Evolutionary conservation across 2,888 invertebrate genomes (phyloP), one percentile per base, ranked within the genome.

Genomic region (Amiota mariae): DNA sequence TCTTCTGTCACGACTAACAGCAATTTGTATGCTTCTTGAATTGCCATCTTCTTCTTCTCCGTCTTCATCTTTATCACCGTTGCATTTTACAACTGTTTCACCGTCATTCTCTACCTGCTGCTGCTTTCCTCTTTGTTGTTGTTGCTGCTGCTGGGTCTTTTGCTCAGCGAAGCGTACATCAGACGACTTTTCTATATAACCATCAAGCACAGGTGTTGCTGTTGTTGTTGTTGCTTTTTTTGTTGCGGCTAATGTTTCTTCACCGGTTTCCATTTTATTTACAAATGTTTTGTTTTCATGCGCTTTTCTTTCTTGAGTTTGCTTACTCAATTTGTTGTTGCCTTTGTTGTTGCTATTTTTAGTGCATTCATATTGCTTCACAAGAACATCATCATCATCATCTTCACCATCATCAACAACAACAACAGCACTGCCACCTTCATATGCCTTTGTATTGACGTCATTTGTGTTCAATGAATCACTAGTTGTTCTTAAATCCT

Each of bases 291-390:
- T 36, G 57, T 51, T 64, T 70, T 54, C 68, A 56, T 51, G 24
- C 11, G 47, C n/a, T 61, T 63, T 54, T 15, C 54, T 54, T 54
- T n/a, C 13, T 54, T n/a, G 54, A n/a, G n/a, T 48, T 15, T 12
- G 24, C 46, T 56, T 57, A 18, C 72, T 11, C 51, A 49, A 20
- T 36, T 71, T 57, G 64, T 64, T 75, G 59, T 66, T 66, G 15
- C 13, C 54, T 18, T 48, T 61, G 68, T 70, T 54, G 10, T 20
- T 64, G 72, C 71, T 76, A 76, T 74, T 74, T 74, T 74, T 74
- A 73, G 72, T 76, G 79, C 80, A 79, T 64, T 82, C 76, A 59
- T 49, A 72, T 57, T 78, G 82, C 78, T 81, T 80, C 78, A 72
- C 66, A 8, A 36, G 20, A 59, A 15, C 75, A 71, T 51, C 72